Base-by-base conservation (phyloP, 2,797 vertebrate genomes). In the Oreonectes daqikongensis region DNA sequence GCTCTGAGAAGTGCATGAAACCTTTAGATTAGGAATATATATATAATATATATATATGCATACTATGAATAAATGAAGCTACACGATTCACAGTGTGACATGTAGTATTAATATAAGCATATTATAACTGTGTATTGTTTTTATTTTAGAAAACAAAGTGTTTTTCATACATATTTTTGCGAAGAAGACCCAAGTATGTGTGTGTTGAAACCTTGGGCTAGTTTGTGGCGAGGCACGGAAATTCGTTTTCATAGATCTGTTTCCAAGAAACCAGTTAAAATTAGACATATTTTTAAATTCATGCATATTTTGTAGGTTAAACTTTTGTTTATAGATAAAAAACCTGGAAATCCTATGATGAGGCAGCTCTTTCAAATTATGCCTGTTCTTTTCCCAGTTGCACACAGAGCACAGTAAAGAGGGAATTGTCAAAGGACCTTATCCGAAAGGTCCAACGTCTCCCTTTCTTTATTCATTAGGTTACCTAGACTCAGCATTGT, bases 81-180 rank as follows among this genome's bases (percentile, higher is more conserved):
- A 60, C 48, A 67, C 72, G 61, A 69, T 82, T 69, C 72, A 61
- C 63, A 83, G 18, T 14, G 66, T 60, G 48, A 69, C 57, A 28
- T 69, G 55, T 50, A 77, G 26, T 59, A 48, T 30, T n/a, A 18
- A 46, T 46, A 5, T 82, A 77, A 82, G 82, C 79, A 84, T 76
- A 67, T 72, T 66, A 42, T 60, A 44, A 77, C 40, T 64, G 26
- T 79, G 50, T 73, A 65, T 32, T 28, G 0, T 69, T 73, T 26
- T 55, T 64, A 30, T 28, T 80, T 63, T 1, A 15, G 12, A 53
- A 14, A 69, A 17, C 44, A 46, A 32, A 44, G 0, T 12, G 7
- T 22, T 68, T 48, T 38, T 66, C 40, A 63, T 75, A 50, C n/a
- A 18, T 78, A 32, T 18, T 76, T 67, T 67, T 5, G 52, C 50